Conservation (phyloP, 2,113 vertebrate genomes). For the Zosterops pallidus region DNA sequence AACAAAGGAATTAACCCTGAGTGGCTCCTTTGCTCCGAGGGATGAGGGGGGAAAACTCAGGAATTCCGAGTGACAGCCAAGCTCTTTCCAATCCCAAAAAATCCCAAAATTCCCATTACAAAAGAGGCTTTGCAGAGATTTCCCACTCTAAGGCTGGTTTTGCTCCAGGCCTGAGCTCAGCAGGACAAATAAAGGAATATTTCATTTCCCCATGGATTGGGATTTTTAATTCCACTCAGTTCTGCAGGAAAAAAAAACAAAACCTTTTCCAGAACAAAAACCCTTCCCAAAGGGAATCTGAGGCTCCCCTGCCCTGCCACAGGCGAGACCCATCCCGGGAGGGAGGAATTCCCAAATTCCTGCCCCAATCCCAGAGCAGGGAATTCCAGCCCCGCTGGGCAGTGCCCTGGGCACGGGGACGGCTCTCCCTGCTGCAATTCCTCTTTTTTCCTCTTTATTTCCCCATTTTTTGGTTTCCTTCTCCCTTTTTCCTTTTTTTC, state of each 20-base stretch:
- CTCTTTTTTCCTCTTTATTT: not conserved
- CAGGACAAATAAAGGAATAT: not conserved
- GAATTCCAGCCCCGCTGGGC: fast-evolving
- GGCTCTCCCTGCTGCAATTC: not conserved
- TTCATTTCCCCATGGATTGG: not conserved
- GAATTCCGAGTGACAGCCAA: not conserved
- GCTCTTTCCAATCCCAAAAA: not conserved
- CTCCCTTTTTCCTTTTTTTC: fast-evolving
- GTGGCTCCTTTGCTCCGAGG: too few species aligned
- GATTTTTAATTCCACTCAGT: fast-evolving
- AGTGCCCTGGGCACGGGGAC: not conserved
- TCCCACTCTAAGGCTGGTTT: not conserved
- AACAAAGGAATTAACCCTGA: not conserved
- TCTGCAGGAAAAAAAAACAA: not conserved
- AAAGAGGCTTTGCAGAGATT: too few species aligned
- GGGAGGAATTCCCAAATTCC: not conserved
- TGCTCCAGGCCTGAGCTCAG: not conserved
- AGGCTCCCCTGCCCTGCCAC: not conserved
- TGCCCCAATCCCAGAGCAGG: not conserved
- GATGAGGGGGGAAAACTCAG: not conserved
- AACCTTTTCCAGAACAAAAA: not conserved
- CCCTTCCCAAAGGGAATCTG: not conserved
- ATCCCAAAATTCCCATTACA: not conserved
- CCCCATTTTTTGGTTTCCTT: not conserved
- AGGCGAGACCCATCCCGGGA: not conserved